Evolutionary conservation across 2,113 vertebrate genomes (phyloP).

Genomic region (Callipepla californica): DNA sequence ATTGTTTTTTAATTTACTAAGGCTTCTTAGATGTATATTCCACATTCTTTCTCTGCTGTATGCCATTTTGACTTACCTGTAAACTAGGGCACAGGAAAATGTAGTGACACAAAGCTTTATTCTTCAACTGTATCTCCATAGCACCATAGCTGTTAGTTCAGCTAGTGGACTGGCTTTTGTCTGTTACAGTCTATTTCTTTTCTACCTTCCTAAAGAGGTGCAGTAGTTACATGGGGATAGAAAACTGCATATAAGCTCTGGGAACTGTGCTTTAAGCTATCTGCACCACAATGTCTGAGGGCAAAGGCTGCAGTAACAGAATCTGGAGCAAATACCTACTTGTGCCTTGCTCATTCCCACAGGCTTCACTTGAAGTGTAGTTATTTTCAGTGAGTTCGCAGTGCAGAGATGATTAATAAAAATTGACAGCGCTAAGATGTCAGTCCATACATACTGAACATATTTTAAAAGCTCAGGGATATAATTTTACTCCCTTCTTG

Average conservation of each 20-base stretch:
- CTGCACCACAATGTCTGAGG: not conserved
- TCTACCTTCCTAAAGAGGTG: not conserved
- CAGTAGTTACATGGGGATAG: not conserved
- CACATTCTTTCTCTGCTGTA: not conserved
- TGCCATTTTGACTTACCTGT: slow-evolving; percentile 11
- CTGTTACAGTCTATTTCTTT: not conserved
- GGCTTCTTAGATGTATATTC: not conserved
- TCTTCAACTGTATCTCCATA: not conserved
- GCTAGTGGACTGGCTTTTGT: not conserved
- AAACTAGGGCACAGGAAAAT: slow-evolving; percentile 9
- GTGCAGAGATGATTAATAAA: not conserved
- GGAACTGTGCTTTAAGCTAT: not conserved
- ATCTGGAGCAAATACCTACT: not conserved
- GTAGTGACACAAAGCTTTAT: not conserved
- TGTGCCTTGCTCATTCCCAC: not conserved
- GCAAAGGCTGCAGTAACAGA: not conserved
- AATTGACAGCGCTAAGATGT: not conserved
- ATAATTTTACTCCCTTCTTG: not conserved
- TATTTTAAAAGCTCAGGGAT: not conserved
- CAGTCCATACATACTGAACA: not conserved
- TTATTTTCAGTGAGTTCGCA: not conserved
- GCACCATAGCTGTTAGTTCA: not conserved
- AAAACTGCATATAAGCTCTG: not conserved
- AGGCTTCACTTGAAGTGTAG: not conserved
- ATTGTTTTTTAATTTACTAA: not conserved